phyloP scores from a whole-genome alignment of 2,113 vertebrate genomes.

The Bos indicus region DNA sequence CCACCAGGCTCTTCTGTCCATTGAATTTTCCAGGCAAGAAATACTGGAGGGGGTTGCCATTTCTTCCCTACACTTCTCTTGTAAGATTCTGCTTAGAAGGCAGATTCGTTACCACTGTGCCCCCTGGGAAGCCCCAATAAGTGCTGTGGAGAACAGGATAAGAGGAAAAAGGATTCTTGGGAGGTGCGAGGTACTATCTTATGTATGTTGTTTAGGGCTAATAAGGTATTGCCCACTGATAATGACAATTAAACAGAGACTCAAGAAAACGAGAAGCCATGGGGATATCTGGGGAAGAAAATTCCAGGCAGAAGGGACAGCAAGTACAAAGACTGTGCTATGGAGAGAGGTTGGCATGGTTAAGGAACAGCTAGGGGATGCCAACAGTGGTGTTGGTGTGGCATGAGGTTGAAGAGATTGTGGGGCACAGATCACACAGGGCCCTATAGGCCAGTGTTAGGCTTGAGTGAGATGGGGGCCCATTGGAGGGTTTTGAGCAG shows the following conservation, averaged over 20 bases:
- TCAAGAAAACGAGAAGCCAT: neutral
- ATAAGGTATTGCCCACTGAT: neutral
- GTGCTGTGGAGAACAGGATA: neutral
- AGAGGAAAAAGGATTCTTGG: neutral
- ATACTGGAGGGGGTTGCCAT: neutral
- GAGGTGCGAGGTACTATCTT: neutral
- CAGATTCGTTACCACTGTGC: neutral
- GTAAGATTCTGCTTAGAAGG: neutral
- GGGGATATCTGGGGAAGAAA: neutral
- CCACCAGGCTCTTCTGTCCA: neutral
- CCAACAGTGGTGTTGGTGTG: neutral
- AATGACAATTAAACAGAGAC: neutral
- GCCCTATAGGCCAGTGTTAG: neutral
- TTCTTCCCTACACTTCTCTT: neutral
- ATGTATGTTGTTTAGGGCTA: neutral
- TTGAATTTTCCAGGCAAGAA: neutral
- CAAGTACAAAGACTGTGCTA: neutral
- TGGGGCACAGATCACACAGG: neutral
- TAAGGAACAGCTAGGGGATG: neutral
- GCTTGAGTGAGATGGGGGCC: neutral
- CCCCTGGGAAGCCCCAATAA: neutral
- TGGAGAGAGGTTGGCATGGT: too few species aligned
- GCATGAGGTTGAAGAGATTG: neutral
- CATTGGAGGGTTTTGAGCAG: neutral
- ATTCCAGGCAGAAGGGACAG: neutral